phyloP scores from a whole-genome alignment of 2,113 vertebrate genomes.

The Centropristis striata region DNA sequence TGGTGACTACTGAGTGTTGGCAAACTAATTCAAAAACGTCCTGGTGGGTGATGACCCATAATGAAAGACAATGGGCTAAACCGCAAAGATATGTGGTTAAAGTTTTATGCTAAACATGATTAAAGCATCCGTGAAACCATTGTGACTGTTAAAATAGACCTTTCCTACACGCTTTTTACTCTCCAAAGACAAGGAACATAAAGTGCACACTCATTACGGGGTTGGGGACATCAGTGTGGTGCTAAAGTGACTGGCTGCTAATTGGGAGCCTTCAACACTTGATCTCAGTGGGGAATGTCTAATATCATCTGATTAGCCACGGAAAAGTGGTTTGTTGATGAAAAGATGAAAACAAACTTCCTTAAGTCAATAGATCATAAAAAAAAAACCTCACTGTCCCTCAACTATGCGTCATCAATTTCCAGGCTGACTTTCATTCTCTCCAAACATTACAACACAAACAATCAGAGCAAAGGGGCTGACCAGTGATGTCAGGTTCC shows the following conservation, averaged over 20 bases:
- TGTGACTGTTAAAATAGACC: slow-evolving; percentile 47
- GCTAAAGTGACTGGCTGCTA: slow-evolving; percentile 67
- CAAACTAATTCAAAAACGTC: slow-evolving; percentile 7
- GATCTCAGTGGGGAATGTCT: slow-evolving; percentile 45
- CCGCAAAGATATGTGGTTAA: slow-evolving; percentile 28
- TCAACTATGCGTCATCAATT: neutral
- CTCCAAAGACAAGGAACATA: slow-evolving; percentile 53
- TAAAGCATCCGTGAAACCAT: slow-evolving; percentile 42
- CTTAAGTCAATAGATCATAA: slow-evolving; percentile 36
- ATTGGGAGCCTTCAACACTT: slow-evolving; percentile 67
- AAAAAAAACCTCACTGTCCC: neutral
- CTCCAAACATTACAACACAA: neutral
- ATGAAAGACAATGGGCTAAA: slow-evolving; percentile 8
- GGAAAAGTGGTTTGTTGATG: slow-evolving; percentile 36
- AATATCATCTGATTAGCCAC: slow-evolving; percentile 54
- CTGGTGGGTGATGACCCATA: neutral
- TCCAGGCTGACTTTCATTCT: neutral
- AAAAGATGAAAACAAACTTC: slow-evolving; percentile 38
- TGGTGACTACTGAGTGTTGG: neutral
- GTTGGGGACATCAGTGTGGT: slow-evolving; percentile 52
- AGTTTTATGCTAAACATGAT: slow-evolving; percentile 49
- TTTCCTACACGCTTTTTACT: slow-evolving; percentile 50
- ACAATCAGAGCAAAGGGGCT: neutral
- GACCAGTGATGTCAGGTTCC: neutral
- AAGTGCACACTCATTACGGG: slow-evolving; percentile 61